Evolutionary conservation across 2,888 invertebrate genomes (phyloP).

Genomic region (Vandiemenella viatica): DNA sequence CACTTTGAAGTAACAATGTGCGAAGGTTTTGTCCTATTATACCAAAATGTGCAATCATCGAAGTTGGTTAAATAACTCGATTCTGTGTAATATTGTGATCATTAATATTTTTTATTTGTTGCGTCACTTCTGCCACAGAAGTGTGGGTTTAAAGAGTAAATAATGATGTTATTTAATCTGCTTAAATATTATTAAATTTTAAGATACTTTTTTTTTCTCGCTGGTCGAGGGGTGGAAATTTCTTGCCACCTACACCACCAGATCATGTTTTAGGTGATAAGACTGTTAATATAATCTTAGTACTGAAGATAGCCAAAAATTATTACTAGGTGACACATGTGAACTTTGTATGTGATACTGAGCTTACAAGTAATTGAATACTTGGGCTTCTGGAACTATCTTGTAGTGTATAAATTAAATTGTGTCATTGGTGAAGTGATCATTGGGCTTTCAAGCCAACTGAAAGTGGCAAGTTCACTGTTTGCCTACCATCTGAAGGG

Average conservation of each 20-base stretch:
- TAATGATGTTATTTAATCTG: not conserved
- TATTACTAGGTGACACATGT: slow-evolving; percentile 10
- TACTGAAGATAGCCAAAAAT: slow-evolving; percentile 11
- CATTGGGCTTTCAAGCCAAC: no score
- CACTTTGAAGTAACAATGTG: not conserved
- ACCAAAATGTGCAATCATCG: slow-evolving; percentile 18
- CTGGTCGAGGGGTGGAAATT: not conserved
- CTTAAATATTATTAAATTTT: not conserved
- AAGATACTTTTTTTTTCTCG: not conserved
- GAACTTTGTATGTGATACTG: slow-evolving; percentile 17
- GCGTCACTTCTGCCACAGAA: not conserved
- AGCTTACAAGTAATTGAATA: slow-evolving; percentile 13
- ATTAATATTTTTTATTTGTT: slow-evolving; percentile 2
- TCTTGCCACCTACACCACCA: not conserved
- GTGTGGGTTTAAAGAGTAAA: no score
- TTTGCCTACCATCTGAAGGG: no score
- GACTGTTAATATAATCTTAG: slow-evolving; percentile 13
- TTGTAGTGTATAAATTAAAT: no score
- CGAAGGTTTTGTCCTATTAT: not conserved
- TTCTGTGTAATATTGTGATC: slow-evolving; percentile 3
- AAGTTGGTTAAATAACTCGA: no score
- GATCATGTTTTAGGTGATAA: slow-evolving; percentile 10
- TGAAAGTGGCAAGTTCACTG: no score
- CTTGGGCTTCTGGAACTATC: no score
- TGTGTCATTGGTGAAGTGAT: no score